Conservation (phyloP, 2,888 invertebrate species). For the Epirrita christyi region DNA sequence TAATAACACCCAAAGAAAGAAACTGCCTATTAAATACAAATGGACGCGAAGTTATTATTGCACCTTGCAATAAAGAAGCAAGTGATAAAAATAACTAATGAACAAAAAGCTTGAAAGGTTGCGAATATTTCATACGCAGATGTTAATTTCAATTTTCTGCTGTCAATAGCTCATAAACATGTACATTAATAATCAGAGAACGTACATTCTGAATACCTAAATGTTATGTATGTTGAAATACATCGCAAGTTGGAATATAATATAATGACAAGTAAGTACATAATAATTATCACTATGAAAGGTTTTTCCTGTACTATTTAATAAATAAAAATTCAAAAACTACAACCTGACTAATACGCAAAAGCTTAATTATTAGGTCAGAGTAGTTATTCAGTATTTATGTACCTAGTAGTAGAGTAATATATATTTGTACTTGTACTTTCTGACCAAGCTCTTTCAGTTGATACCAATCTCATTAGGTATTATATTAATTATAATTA, state of each 20-base stretch:
- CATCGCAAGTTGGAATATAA: background rate
- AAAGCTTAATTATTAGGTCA: too few relatives aligned
- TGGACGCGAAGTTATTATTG: constrained; percentile 10
- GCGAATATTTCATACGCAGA: constrained; percentile 46
- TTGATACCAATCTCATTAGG: too few relatives aligned
- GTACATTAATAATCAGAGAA: constrained; percentile 26
- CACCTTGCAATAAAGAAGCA: constrained; percentile 24
- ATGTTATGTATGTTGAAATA: constrained; percentile 8
- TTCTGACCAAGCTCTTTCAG: too few relatives aligned
- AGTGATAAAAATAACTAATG: constrained; percentile 7
- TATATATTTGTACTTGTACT: too few relatives aligned
- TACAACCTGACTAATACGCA: too few relatives aligned
- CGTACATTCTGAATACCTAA: constrained; percentile 13
- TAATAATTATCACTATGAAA: too few relatives aligned
- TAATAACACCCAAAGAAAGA: constrained; percentile 15
- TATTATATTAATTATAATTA: too few relatives aligned
- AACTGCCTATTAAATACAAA: constrained; percentile 26
- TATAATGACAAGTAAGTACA: too few relatives aligned
- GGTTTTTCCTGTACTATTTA: too few relatives aligned
- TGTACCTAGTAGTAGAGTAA: too few relatives aligned
- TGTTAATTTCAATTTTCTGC: constrained; percentile 50
- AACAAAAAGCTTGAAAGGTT: constrained; percentile 31
- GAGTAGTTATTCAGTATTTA: too few relatives aligned
- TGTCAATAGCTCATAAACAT: constrained; percentile 50
- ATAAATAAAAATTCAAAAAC: too few relatives aligned